Percentiles rank a stretch among this genome's conserved stretches.
These are phyloP conservation scores for Phragmatobia fuliginosa DNA, from an alignment of 2,888 invertebrate genomes.

Conservation along the genomic window DNA sequence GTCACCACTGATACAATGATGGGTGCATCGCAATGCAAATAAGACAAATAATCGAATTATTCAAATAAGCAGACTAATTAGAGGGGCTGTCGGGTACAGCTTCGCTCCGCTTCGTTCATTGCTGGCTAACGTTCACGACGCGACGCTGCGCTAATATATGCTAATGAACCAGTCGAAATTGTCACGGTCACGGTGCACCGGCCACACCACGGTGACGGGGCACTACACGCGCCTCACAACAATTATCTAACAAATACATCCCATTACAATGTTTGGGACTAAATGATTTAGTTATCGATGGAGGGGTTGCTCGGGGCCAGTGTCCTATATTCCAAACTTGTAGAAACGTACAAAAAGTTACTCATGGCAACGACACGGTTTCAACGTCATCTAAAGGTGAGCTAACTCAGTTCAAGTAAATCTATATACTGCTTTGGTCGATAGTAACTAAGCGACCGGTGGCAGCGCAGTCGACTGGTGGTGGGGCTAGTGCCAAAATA, in stretches of 20 bases:
- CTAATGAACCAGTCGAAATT: constrained; percentile 14
- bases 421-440: no score
- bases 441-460: no score
- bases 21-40: constrained; percentile 21
- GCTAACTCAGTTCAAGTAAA: no score
- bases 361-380: background rate
- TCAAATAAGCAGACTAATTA: constrained; percentile 30
- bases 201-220: background rate
- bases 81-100: constrained; percentile 26
- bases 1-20: constrained; percentile 14
- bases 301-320: background rate
- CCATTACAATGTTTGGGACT: background rate
- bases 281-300: background rate
- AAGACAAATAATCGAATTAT: no score
- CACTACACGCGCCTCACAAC: no score
- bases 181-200: constrained; percentile 6
- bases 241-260: background rate
- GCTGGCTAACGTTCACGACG: constrained; percentile 15
- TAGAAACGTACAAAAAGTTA: background rate
- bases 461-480: background rate
- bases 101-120: constrained; percentile 22
- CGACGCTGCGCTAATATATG: constrained; percentile 11
- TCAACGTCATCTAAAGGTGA: no score
- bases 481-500: background rate
- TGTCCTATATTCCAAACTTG: background rate